Evolutionary conservation across 2,888 invertebrate species (phyloP), one percentile per base, ranked within the genome.

Genomic region (Drosophila emarginata): DNA sequence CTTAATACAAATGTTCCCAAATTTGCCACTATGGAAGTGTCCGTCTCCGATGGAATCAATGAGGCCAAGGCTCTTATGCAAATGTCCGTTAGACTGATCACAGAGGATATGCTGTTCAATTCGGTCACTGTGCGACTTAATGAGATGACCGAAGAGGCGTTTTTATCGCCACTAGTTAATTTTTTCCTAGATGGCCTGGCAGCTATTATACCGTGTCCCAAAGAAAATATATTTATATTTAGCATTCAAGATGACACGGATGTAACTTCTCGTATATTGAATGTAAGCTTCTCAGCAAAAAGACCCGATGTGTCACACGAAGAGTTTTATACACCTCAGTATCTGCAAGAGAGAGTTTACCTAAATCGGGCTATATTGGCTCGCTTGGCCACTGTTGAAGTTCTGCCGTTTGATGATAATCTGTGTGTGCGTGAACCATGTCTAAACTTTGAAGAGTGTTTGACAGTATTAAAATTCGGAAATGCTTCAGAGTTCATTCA

Each of bases 1-100:
- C 93, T 99, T 18, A 98, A 99, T 90, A 98, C 98, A 0, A 98
- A 99, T 91, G 98, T 99, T 5, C 97, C 98, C 0, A 96, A 98
- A 89, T 93, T 97, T 40, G 98, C 98, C 2, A 96, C 96, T 0
- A 97, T 99, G 96, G 97, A 97, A 91, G 96, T 99, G 28, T 96
- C 97, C 26, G 98, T 98, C 0, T 95, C 96, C 71, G 99, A 99
- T 92, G 98, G 98, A 0, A 95, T 97, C 7, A 98, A 99, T 91
- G 97, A 97, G 91, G 96, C 97, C 0, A 97, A 96, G 91, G 97
- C 98, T 0, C 95, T 97, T 80, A 98, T 98, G 96, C 96, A 96
- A 69, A 93, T 99, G 0, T 95, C 95, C 0, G 98, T 98, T 0
- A 94, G 97, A 0, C 93, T 98, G 28, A 97, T 99, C 67, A 98